Base-by-base conservation (phyloP, 2,113 vertebrate species). In the Rhombomys opimus region DNA sequence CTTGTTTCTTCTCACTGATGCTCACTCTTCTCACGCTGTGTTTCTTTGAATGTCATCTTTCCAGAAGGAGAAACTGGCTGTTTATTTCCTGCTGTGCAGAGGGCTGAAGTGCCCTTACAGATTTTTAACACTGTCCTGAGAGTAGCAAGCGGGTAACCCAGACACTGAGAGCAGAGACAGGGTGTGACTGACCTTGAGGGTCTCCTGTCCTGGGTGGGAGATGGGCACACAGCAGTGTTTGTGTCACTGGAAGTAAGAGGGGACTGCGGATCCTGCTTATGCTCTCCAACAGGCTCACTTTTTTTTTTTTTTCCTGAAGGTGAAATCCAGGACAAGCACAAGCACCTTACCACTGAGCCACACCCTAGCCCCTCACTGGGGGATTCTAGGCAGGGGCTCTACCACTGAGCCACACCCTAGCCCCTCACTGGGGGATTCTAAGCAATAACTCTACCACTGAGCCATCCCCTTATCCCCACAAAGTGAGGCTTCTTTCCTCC, bases 11-110 rank as follows among this genome's bases (percentile, higher is more conserved):
- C 94, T 94, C 91, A 10, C 82, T 8, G 13, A 14, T 13, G 65
- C 89, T 52, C 27, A 11, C 86, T 54, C 80, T 84, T 52, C 67
- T 25, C 46, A 0, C 73, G 15, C 1, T 0, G 59, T 52, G 27
- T 90, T 89, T 50, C 89, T 70, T 59, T 52, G 32, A 30, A 90
- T 90, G 95, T 94, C 96, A 84, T 97, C 87, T 80, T 75, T 91
- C 95, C 92, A 89, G 78, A 86, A 52, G 59, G 85, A 90, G 93
- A 90, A 67, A 73, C 95, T 3, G 65, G 63, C 38, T 52, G 81
- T 93, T 96, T 85, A 59, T 91, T 93, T 92, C 80, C 89, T 84
- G 65, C 75, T 2, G 5, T n/a, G 61, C 67, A 52, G 30, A 52
- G 63, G 5, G 50, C 13, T 2, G 17, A 68, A 18, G 77, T 72